Evolutionary conservation across 2,113 vertebrate species (phyloP), one percentile per base, ranked within the genome.

Genomic region (Muntiacus reevesi): DNA sequence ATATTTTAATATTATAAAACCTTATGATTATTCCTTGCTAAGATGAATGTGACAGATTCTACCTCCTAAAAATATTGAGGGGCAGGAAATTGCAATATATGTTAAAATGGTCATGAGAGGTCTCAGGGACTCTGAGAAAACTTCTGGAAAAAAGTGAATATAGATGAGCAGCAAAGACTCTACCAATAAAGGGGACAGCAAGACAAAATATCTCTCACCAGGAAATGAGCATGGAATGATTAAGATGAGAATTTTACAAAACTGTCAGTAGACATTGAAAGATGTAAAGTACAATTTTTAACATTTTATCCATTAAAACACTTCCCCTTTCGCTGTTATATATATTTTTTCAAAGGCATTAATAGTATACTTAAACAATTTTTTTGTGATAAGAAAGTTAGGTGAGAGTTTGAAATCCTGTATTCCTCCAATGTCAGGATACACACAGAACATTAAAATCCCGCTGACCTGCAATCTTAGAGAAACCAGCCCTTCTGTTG

Each of bases 371-470:
- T 89, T 82, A 89, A 50, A 85, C 50, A 40, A 43, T 52, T 81
- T 91, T 23, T 60, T 17, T 91, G 10, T 86, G 60, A 57, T 54
- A 82, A 83, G 17, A 4, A 92, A 94, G 95, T 43, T 89, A 89
- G 82, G 55, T 78, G 43, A 98, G n/a, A 98, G 89, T 43, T 87
- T 94, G 15, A 85, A 88, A 93, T 64, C 87, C 86, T 81, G 5
- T 55, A 78, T 71, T 85, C 21, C 27, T 87, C 43, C 10, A 90
- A 30, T 25, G 78, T 78, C 59, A 91, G 78, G 62, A 59, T 28
- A 62, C 54, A 94, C 10, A 60, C 3, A 47, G 21, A 96, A 64
- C 11, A 90, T 45, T 88, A 82, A 89, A 92, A 52, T 33, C 5
- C 40, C 1, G 0, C 15, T 62, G 55, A 81, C n/a, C 47, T 79